phyloP scores from a whole-genome alignment of 2,113 vertebrate genomes.

The Aptenodytes forsteri region DNA sequence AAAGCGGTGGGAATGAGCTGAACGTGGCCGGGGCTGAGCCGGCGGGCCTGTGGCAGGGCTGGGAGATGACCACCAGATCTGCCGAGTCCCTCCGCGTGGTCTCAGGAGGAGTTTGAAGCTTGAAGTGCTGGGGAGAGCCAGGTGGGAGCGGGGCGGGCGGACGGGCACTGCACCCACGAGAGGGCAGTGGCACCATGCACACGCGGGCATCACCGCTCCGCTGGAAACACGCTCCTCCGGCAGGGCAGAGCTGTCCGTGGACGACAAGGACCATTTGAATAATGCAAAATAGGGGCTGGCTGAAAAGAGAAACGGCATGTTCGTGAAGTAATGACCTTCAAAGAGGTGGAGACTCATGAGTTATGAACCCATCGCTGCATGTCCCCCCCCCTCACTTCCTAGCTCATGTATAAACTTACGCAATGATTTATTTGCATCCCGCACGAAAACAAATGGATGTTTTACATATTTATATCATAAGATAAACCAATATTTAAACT shows the following conservation, averaged over 20 bases:
- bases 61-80: not conserved
- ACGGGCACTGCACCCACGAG: accelerated
- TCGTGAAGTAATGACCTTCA: not conserved
- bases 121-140: accelerated
- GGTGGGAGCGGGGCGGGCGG: not conserved
- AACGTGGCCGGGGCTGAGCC: accelerated
- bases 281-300: not conserved
- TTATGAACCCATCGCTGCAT: not conserved
- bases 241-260: accelerated
- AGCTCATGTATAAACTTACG: not conserved
- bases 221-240: not conserved
- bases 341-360: constrained; percentile 16
- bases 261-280: not conserved
- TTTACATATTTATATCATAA: constrained; percentile 74
- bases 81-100: accelerated
- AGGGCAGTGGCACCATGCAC: not conserved
- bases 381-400: not conserved
- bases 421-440: constrained; percentile 72
- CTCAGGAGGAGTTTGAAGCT: not conserved
- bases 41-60: not conserved
- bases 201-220: accelerated
- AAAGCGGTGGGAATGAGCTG: not conserved
- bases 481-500: constrained; percentile 48
- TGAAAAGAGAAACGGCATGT: not conserved
- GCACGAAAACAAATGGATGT: constrained; percentile 65